These are phyloP conservation scores for Serinus canaria DNA, from an alignment of 2,113 vertebrate species.

Conservation along the genomic window DNA sequence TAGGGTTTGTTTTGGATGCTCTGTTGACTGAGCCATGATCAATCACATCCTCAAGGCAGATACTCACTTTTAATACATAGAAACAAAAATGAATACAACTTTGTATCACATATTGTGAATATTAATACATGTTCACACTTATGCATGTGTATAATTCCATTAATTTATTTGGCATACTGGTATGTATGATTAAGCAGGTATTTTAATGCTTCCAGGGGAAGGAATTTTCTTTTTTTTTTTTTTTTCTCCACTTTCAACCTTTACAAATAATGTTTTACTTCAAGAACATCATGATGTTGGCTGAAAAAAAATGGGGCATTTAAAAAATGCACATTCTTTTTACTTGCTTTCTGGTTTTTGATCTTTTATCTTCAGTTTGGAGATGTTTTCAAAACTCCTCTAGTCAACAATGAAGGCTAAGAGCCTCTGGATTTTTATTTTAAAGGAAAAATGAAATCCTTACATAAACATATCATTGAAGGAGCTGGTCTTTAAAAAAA, in stretches of 20 bases:
- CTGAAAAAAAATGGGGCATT: background rate
- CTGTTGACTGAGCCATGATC: background rate
- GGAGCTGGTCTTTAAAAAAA: background rate
- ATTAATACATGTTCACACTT: background rate
- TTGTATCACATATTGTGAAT: background rate
- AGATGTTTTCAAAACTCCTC: slow-evolving; percentile 20
- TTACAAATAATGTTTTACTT: background rate
- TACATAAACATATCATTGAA: background rate
- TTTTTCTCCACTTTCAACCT: background rate
- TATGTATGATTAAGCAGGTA: background rate
- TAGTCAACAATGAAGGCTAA: background rate
- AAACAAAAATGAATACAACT: background rate
- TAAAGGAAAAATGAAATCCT: background rate
- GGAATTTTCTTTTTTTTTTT: background rate
- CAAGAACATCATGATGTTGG: background rate
- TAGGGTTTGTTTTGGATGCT: background rate
- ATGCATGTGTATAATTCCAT: background rate
- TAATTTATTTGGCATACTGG: background rate
- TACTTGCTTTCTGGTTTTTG: slow-evolving; percentile 32
- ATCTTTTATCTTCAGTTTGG: slow-evolving; percentile 24
- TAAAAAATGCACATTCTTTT: slow-evolving; percentile 20
- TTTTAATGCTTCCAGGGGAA: background rate
- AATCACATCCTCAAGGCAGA: background rate
- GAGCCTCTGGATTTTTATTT: slow-evolving; percentile 27
- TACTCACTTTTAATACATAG: background rate